Conservation (phyloP, 2,888 invertebrate genomes). For the Myopa tessellatipennis region DNA sequence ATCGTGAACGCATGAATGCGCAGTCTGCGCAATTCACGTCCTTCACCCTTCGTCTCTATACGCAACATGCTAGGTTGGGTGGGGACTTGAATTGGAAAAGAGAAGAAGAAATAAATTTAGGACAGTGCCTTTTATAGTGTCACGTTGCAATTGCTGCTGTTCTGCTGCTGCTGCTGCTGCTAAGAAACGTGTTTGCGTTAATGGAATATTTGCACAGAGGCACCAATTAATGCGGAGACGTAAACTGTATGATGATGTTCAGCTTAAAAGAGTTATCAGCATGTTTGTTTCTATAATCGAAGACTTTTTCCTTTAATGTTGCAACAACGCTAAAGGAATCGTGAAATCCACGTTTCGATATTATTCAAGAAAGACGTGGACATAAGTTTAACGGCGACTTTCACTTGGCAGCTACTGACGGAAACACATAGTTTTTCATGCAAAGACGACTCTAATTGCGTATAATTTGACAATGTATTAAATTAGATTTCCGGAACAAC, state of each 20-base stretch:
- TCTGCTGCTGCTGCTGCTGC: not conserved
- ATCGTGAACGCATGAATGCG: not conserved
- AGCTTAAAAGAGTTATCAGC: not conserved
- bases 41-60: not conserved
- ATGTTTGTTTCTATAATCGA: not conserved
- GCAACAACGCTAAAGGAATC: not conserved
- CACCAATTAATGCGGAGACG: constrained; percentile 11
- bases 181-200: constrained; percentile 21
- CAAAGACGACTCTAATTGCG: no score
- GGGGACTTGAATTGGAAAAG: not conserved
- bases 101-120: constrained; percentile 4
- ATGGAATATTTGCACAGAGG: not conserved
- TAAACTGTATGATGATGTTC: not conserved
- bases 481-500: no score
- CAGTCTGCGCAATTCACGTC: not conserved
- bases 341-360: constrained; percentile 15
- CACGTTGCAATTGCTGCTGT: not conserved
- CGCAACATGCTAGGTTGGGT: not conserved
- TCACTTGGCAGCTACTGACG: not conserved
- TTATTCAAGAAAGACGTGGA: not conserved
- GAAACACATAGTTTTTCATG: not conserved
- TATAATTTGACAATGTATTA: no score
- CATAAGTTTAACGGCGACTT: not conserved
- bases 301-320: not conserved
- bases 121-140: constrained; percentile 12